Percentiles rank a stretch among this genome's conserved stretches.
These are phyloP conservation scores for Sclerurus mexicanus DNA, from an alignment of 2,113 vertebrate species.

Conservation along the genomic window DNA sequence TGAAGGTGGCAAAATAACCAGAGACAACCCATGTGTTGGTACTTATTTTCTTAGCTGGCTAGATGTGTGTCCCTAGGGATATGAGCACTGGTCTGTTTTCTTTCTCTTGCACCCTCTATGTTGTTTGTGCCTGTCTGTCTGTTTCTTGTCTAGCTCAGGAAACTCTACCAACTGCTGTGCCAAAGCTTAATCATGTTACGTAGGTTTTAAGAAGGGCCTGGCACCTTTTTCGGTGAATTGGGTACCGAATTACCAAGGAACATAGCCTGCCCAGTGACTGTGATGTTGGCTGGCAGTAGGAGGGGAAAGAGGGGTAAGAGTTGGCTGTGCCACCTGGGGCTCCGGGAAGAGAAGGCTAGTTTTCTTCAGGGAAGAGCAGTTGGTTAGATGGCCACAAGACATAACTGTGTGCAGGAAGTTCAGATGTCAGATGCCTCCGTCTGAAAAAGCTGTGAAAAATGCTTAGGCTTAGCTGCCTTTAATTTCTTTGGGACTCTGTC, in stretches of 20 bases:
- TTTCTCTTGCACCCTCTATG: slow-evolving; percentile 67
- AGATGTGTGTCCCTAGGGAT: neutral
- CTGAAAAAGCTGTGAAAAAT: neutral
- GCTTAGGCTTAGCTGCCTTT: neutral
- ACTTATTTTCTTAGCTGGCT: neutral
- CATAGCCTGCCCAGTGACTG: neutral
- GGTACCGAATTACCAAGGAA: neutral
- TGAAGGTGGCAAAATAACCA: neutral
- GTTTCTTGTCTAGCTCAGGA: slow-evolving; percentile 6
- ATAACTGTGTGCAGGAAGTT: neutral
- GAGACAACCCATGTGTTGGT: neutral
- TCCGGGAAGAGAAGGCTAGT: neutral
- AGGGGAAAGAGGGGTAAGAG: neutral
- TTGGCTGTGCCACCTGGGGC: neutral
- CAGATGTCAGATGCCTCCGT: neutral
- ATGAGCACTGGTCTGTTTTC: slow-evolving; percentile 50
- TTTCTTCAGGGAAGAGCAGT: neutral
- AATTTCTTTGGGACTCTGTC: neutral
- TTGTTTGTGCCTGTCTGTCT: slow-evolving; percentile 15
- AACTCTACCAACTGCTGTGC: neutral
- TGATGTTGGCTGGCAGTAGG: neutral
- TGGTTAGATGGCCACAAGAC: neutral
- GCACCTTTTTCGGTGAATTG: neutral
- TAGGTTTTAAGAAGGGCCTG: neutral
- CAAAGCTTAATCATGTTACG: neutral